Conservation (phyloP, 2,113 vertebrate species). For the Deroptyus accipitrinus region DNA sequence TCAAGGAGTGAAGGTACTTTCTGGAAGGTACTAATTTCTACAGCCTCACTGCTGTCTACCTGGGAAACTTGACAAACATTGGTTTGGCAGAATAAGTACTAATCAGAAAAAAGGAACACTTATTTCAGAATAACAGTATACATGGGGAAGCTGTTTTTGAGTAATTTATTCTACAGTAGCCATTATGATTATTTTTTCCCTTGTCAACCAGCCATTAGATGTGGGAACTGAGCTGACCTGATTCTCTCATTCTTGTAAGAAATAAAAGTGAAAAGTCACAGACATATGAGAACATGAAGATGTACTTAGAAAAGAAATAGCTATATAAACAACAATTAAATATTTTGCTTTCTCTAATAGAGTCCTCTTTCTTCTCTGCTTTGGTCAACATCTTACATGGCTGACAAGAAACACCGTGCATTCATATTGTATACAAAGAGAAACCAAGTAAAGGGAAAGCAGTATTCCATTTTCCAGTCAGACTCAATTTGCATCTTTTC, state of each 20-base stretch:
- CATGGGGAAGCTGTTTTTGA: not conserved
- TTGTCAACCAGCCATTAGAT: constrained; percentile 21
- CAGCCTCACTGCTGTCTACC: not conserved
- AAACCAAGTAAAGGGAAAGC: not conserved
- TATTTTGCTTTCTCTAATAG: not conserved
- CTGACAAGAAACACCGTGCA: not conserved
- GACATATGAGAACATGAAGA: not conserved
- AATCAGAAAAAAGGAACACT: not conserved
- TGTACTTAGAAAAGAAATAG: not conserved
- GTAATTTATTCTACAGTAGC: constrained; percentile 17
- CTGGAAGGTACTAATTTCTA: not conserved
- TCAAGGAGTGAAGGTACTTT: not conserved
- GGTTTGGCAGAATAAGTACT: not conserved
- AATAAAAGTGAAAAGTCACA: not conserved
- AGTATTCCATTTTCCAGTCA: not conserved
- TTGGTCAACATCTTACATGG: not conserved
- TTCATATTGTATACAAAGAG: not conserved
- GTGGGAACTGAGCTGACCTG: not conserved
- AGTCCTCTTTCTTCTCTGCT: not conserved
- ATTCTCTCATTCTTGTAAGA: constrained; percentile 19
- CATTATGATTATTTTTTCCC: constrained; percentile 14
- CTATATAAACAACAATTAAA: not conserved
- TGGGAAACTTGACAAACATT: not conserved
- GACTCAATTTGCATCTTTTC: not conserved
- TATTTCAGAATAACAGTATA: not conserved